Evolutionary conservation across 2,797 vertebrate genomes (phyloP).

Genomic region (Ambastaia sidthimunki): DNA sequence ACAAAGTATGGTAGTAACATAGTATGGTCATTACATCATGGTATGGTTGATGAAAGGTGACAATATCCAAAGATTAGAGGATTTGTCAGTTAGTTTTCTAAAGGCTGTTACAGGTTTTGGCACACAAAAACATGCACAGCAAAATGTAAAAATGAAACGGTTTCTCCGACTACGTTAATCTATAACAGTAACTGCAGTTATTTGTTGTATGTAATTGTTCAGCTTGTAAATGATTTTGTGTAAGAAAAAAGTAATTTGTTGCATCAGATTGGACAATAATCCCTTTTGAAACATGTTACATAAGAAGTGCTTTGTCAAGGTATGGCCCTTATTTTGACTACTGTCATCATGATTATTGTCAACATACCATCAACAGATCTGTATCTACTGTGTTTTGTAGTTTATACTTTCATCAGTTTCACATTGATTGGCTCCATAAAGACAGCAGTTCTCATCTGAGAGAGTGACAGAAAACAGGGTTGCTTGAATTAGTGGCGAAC

Average conservation of each 20-base stretch:
- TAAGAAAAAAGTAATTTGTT: background rate
- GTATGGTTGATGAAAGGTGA: background rate
- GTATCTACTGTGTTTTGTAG: background rate
- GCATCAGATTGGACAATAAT: no score
- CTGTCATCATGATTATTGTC: background rate
- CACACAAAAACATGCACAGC: background rate
- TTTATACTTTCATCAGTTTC: background rate
- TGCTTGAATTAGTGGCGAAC: conserved; percentile 24
- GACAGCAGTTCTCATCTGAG: background rate
- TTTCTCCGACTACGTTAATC: no score
- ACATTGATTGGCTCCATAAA: conserved; percentile 1
- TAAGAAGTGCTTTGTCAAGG: no score
- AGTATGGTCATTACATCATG: background rate
- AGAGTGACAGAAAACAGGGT: conserved; percentile 16
- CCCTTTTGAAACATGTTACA: no score
- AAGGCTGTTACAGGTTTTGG: background rate
- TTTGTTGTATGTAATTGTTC: background rate
- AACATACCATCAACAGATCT: background rate
- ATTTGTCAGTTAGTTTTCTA: background rate
- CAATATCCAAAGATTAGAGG: background rate
- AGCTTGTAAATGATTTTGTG: background rate
- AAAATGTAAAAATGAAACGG: background rate
- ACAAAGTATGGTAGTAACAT: no score
- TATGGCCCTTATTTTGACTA: background rate
- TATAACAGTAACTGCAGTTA: background rate